These are phyloP conservation scores for Xenotilapia leptura DNA, from an alignment of 2,113 vertebrate species.

Conservation along the genomic window DNA sequence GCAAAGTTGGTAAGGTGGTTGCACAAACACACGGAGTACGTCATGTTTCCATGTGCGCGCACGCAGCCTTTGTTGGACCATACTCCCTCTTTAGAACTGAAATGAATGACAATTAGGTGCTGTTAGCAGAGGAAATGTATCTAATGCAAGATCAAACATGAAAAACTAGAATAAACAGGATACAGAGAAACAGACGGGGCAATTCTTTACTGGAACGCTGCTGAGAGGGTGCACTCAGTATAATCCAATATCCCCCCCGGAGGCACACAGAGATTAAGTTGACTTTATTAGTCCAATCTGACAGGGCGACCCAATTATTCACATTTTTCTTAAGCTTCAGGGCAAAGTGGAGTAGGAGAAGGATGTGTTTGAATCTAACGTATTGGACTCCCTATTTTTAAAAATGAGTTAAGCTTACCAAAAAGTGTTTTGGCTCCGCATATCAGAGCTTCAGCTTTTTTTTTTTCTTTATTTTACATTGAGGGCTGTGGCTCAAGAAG, in stretches of 20 bases:
- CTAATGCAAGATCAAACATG: not conserved
- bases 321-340: conserved; percentile 29
- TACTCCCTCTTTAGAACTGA: conserved; percentile 77
- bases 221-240: conserved; percentile 1
- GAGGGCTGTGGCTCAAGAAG: conserved; percentile 15
- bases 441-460: not conserved
- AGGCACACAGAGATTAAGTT: not conserved
- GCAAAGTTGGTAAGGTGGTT: conserved; percentile 98
- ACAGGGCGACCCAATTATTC: conserved; percentile 27
- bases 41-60: conserved; percentile 77
- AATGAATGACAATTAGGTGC: not conserved
- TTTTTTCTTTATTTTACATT: not conserved
- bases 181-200: not conserved
- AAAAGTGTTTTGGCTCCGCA: conserved; percentile 28
- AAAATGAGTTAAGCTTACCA: conserved; percentile 39
- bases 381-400: conserved; percentile 1
- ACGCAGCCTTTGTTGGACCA: conserved; percentile 89
- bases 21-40: conserved; percentile 84
- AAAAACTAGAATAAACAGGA: not conserved
- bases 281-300: not conserved
- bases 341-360: conserved; percentile 12
- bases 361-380: conserved; percentile 30
- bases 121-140: not conserved
- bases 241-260: not conserved
- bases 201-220: not conserved